Evolutionary conservation across 2,113 vertebrate genomes (phyloP), one percentile per base, ranked within the genome.

Genomic region (Mystacornis crossleyi): DNA sequence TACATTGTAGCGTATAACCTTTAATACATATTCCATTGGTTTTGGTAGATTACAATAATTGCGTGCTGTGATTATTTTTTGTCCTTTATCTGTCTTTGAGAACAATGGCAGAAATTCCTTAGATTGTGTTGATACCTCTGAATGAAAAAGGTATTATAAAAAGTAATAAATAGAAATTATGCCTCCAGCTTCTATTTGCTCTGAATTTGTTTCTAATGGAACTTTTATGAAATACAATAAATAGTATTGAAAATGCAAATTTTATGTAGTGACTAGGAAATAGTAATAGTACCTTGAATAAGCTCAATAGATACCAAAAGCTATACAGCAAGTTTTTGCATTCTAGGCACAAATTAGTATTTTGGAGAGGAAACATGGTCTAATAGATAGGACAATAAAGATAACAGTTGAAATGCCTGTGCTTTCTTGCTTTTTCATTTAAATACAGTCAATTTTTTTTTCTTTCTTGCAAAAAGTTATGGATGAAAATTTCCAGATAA

Each of bases 131-230:
- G 53, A 90, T 94, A 65, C 4, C 12, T 88, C 65, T 61, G 62
- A 92, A 83, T 57, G 71, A 65, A 88, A 72, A 92, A 90, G 40
- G 38, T 80, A 66, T 94, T 95, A 88, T 61, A 74, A 77, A 75
- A 92, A 65, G 62, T 88, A 95, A 92, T 94, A 92, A 92, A 95
- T 95, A 66, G 54, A 94, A 97, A 93, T 92, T 40, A 77, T 69
- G 42, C 79, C 81, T 85, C 58, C 81, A 90, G 65, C 50, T 87
- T 94, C 24, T 20, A 54, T 86, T 91, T 90, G 25, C 54, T 77
- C 31, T 90, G 74, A 88, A 72, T 92, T 94, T 92, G 36, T 85
- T 95, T 92, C 36, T 88, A 93, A 93, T 90, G 54, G 50, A 93
- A 90, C 33, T 85, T 87, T 45, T 94, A 92, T 95, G 88, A 80